Evolutionary conservation across 2,888 invertebrate species (phyloP).

Genomic region (Cartodere bifasciata): DNA sequence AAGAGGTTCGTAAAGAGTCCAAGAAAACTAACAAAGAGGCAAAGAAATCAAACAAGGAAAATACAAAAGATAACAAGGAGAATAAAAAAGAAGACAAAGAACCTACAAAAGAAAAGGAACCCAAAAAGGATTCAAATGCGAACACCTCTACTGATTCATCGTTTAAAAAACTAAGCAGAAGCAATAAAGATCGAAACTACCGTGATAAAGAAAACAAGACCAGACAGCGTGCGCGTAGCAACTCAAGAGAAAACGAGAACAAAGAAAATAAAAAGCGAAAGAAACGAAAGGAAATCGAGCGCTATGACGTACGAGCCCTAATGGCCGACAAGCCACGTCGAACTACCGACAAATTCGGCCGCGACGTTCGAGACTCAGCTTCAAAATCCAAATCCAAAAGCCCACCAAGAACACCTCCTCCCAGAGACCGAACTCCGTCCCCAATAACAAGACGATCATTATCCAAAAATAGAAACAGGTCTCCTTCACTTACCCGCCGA

Average conservation of each 20-base stretch:
- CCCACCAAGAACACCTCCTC: conserved; percentile 26
- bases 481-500: conserved; percentile 5
- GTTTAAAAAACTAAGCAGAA: conserved; percentile 73
- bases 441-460: conserved; percentile 1
- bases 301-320: conserved; percentile 72
- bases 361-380: conserved; percentile 42
- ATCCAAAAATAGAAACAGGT: conserved; percentile 4
- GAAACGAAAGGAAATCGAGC: conserved; percentile 65
- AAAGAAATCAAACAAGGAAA: conserved; percentile 27
- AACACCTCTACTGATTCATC: conserved; percentile 40
- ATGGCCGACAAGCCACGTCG: conserved; percentile 53
- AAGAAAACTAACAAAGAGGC: conserved; percentile 23
- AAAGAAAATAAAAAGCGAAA: conserved; percentile 32
- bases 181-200: conserved; percentile 64
- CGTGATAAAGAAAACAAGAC: conserved; percentile 47
- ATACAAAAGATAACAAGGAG: conserved; percentile 32
- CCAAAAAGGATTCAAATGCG: no score
- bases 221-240: conserved; percentile 32
- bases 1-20: conserved; percentile 16
- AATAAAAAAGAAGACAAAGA: conserved; percentile 32
- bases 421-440: conserved; percentile 16
- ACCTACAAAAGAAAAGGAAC: no score
- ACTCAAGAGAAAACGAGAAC: conserved; percentile 27
- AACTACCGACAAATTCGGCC: conserved; percentile 62
- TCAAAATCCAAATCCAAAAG: conserved; percentile 31